phyloP scores from a whole-genome alignment of 2,797 vertebrate genomes.

The Adrianichthys oophorus region DNA sequence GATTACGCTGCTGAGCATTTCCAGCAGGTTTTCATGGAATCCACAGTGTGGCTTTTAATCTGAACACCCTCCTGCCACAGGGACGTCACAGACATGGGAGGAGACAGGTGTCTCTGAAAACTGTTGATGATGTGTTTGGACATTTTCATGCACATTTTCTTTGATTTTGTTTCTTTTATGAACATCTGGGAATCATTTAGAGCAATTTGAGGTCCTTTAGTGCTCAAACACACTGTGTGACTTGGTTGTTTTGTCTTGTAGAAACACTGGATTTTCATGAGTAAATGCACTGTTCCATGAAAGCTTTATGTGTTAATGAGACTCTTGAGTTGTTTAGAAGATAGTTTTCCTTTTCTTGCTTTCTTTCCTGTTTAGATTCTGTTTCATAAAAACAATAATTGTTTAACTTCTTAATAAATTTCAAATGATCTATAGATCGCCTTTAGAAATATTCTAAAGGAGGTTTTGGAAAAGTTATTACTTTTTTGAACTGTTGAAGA shows the following conservation, averaged over 20 bases:
- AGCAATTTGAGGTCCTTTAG: slow-evolving; percentile 11
- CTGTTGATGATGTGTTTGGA: slow-evolving; percentile 80
- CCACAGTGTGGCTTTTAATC: slow-evolving; percentile 66
- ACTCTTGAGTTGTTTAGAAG: background rate
- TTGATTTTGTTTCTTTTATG: slow-evolving; percentile 32
- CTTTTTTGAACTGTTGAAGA: too few species aligned
- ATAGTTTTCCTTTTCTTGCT: too few species aligned
- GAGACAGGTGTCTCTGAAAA: slow-evolving; percentile 57
- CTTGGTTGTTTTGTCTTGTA: background rate
- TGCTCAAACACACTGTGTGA: background rate
- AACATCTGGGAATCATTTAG: slow-evolving; percentile 58
- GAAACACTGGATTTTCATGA: background rate
- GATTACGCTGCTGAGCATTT: slow-evolving; percentile 49
- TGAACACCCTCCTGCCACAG: slow-evolving; percentile 60
- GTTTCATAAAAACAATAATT: too few species aligned
- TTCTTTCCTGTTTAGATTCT: too few species aligned
- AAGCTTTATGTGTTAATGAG: background rate
- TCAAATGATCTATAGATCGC: too few species aligned
- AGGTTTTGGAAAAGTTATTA: too few species aligned
- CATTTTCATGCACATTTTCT: slow-evolving; percentile 62
- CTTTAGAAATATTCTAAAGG: too few species aligned
- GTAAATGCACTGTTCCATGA: background rate
- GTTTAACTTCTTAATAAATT: too few species aligned
- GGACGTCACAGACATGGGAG: slow-evolving; percentile 49
- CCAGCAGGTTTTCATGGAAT: slow-evolving; percentile 48